Evolutionary conservation across 2,797 vertebrate species (phyloP).

Genomic region (Ctenopoma kingsleyae): DNA sequence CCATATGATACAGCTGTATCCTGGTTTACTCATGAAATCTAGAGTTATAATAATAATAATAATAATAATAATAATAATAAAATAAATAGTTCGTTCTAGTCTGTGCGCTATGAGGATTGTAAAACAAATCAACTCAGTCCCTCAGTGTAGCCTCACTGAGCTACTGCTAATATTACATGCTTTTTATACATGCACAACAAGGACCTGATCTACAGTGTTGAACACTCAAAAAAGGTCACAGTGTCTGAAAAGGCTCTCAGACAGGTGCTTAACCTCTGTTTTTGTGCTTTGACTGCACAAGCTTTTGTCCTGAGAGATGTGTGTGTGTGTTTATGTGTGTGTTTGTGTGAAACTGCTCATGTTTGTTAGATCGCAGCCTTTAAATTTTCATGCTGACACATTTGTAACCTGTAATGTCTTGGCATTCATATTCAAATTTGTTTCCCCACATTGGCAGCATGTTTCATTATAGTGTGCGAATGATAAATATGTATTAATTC

Average conservation of each 20-base stretch:
- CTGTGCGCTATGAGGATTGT: not conserved
- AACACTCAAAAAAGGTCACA: conserved; percentile 51
- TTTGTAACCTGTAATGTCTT: conserved; percentile 42
- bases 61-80: too few relatives aligned
- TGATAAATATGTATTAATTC: conserved; percentile 59
- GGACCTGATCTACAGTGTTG: conserved; percentile 11
- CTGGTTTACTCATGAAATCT: too few relatives aligned
- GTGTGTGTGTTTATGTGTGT: conserved; percentile 4
- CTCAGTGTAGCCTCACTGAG: conserved; percentile 7
- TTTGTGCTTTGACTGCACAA: conserved; percentile 4
- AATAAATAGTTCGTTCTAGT: too few relatives aligned
- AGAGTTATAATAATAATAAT: too few relatives aligned
- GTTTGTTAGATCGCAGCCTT: not conserved
- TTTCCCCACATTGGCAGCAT: conserved; percentile 19
- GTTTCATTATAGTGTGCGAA: conserved; percentile 18
- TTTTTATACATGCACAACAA: conserved; percentile 23
- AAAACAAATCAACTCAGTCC: not conserved
- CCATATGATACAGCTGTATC: too few relatives aligned
- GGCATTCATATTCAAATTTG: conserved; percentile 46
- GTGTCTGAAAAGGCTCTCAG: conserved; percentile 33
- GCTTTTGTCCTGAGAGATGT: too few relatives aligned
- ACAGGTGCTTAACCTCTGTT: conserved; percentile 22
- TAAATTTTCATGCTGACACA: conserved; percentile 18
- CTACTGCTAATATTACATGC: conserved; percentile 20
- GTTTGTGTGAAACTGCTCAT: not conserved